A percentile compares a stretch with the other conserved stretches of the same genome.
phyloP scores from a whole-genome alignment of 2,113 vertebrate species.

The Takifugu bimaculatus region DNA sequence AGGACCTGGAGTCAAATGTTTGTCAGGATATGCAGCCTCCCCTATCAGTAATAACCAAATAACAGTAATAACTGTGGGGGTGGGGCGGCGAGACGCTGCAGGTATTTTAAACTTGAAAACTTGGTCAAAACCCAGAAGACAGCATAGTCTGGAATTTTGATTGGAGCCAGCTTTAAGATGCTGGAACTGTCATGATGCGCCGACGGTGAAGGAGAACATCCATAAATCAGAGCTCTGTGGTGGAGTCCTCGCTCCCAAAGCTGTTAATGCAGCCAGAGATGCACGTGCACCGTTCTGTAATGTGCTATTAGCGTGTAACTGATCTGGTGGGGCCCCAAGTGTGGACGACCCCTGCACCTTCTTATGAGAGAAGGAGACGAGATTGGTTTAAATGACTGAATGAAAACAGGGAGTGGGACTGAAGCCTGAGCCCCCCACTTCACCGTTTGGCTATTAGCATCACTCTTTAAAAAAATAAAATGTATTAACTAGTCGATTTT shows the following conservation, averaged over 20 bases:
- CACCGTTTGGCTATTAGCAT: too few species aligned
- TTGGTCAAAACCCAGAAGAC: not conserved
- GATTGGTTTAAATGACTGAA: slow-evolving; percentile 1
- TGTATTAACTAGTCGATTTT: too few species aligned
- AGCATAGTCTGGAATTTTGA: not conserved
- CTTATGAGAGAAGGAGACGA: slow-evolving; percentile 4
- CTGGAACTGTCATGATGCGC: not conserved
- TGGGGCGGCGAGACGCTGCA: not conserved
- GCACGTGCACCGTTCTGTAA: not conserved
- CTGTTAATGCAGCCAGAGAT: slow-evolving; percentile 7
- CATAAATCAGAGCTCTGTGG: slow-evolving; percentile 5
- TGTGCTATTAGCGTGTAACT: slow-evolving; percentile 44
- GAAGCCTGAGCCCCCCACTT: too few species aligned
- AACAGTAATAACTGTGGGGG: too few species aligned
- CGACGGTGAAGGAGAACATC: not conserved
- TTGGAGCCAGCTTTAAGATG: not conserved
- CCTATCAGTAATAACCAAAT: not conserved
- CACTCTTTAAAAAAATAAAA: too few species aligned
- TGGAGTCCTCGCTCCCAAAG: not conserved
- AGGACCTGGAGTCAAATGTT: slow-evolving; percentile 15
- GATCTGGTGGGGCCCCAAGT: slow-evolving; percentile 15
- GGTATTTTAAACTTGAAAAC: not conserved
- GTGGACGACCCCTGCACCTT: slow-evolving; percentile 7
- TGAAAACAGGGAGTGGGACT: not conserved
- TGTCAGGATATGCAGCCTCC: slow-evolving; percentile 9